Evolutionary conservation across 2,888 invertebrate genomes (phyloP).

Genomic region (Prosapia bicincta): DNA sequence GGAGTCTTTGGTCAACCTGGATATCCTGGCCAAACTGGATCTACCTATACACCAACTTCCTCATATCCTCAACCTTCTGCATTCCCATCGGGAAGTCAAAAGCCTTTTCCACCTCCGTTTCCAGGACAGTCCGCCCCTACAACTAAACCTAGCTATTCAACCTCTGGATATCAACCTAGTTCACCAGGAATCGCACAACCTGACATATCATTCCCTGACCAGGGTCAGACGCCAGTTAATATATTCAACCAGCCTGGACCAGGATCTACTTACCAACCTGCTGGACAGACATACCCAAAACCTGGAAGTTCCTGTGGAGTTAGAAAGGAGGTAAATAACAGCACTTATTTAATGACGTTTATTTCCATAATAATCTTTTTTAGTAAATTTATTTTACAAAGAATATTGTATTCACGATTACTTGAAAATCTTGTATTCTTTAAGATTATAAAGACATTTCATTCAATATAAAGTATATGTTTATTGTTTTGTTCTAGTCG

Average conservation of each 20-base stretch:
- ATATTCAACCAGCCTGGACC: constrained; percentile 4
- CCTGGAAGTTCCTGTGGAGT: constrained; percentile 38
- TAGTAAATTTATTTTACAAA: too few relatives aligned
- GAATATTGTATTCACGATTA: too few relatives aligned
- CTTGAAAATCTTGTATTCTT: too few relatives aligned
- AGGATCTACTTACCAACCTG: constrained; percentile 39
- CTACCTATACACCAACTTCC: constrained; percentile 31
- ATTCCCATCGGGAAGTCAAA: not conserved
- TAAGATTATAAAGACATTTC: too few relatives aligned
- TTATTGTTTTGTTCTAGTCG: not conserved
- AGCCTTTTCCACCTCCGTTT: constrained; percentile 8
- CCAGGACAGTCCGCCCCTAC: not conserved
- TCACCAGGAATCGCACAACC: not conserved
- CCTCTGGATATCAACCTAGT: constrained; percentile 5
- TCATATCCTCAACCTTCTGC: not conserved
- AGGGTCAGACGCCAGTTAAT: constrained; percentile 4
- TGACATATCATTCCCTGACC: constrained; percentile 7
- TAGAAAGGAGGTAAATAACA: constrained; percentile 16
- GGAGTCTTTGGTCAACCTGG: constrained; percentile 31
- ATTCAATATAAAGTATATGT: too few relatives aligned
- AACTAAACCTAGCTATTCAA: not conserved
- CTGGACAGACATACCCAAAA: not conserved
- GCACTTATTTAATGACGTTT: too few relatives aligned
- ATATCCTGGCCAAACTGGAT: not conserved
- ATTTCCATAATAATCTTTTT: not conserved